These are phyloP conservation scores for Drosophila setifemur DNA, from an alignment of 1,140 invertebrate genomes.

Conservation along the genomic window DNA sequence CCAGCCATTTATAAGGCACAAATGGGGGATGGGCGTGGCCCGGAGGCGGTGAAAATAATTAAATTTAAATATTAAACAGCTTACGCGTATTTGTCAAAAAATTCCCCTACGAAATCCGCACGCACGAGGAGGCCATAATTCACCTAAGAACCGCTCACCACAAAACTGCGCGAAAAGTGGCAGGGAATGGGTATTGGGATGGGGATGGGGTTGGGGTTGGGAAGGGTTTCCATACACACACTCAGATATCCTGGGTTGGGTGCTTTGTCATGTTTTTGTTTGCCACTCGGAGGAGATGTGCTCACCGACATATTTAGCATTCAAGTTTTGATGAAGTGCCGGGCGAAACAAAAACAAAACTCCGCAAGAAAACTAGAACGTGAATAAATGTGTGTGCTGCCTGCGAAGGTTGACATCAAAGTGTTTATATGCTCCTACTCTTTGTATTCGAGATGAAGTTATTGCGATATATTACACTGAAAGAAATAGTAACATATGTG, in stretches of 20 bases:
- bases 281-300: conserved; percentile 18
- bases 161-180: conserved; percentile 11
- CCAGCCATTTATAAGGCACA: conserved; percentile 48
- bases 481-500: no score
- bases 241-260: conserved; percentile 10
- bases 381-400: conserved; percentile 17
- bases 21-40: neutral
- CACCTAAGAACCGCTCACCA: conserved; percentile 52
- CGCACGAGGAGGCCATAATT: conserved; percentile 60
- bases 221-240: neutral
- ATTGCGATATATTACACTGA: no score
- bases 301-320: conserved; percentile 56
- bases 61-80: conserved; percentile 81
- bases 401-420: conserved; percentile 20
- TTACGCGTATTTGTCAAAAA: conserved; percentile 70
- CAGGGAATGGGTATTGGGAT: no score
- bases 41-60: conserved; percentile 62
- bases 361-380: conserved; percentile 35
- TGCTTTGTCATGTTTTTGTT: conserved; percentile 52
- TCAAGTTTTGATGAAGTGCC: conserved; percentile 60
- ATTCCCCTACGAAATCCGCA: conserved; percentile 43
- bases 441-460: conserved; percentile 3
- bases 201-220: conserved; percentile 1
- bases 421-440: conserved; percentile 4
- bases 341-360: conserved; percentile 39